Evolutionary conservation across 2,888 invertebrate genomes (phyloP), one percentile per base, ranked within the genome.

Genomic region (Atrina japonica): DNA sequence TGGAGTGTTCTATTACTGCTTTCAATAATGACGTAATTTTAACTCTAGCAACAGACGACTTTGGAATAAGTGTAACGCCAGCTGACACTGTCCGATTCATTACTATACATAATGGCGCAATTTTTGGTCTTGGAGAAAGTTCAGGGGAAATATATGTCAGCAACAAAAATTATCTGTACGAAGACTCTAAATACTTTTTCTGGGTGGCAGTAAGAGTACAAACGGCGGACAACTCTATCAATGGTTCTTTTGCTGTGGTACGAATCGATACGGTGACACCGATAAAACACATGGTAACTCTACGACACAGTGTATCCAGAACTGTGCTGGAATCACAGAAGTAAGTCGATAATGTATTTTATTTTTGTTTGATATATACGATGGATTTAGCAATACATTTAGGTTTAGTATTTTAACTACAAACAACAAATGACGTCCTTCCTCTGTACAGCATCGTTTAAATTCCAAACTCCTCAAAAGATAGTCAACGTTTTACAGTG

Each of bases 141-240:
- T 74, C 80, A 7, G 85, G 85, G 5, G 73, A 75, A 29, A 70
- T 83, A 3, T 73, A 69, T 7, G 70, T 83, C 0, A 43, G 43
- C 14, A 66, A 73, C 9, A 5, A 61, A 3, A n/a, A 41, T 3
- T 52, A 61, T 16, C 45, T 83, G 7, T 55, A 60, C 14, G 45
- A 49, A 5, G 75, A 67, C 3, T 43, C 53, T 0, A 30, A 59
- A 9, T 79, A 70, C 27, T 63, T 76, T 29, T 55, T 77, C 50
- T 76, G 77, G 66, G 72, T 70, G 18, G 67, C 70, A 14, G 65
- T 73, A n/a, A 60, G 75, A 21, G 58, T 63, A 23, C 63, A 66
- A 25, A 60, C 53, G 21, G 23, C 63, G 5, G 30, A 55, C 14
- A 68, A 50, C 35, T 55, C 52, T 9, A 45, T 53, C 1, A 72